Base-by-base conservation (phyloP, 2,888 invertebrate species). In the Xylophagus ater region DNA sequence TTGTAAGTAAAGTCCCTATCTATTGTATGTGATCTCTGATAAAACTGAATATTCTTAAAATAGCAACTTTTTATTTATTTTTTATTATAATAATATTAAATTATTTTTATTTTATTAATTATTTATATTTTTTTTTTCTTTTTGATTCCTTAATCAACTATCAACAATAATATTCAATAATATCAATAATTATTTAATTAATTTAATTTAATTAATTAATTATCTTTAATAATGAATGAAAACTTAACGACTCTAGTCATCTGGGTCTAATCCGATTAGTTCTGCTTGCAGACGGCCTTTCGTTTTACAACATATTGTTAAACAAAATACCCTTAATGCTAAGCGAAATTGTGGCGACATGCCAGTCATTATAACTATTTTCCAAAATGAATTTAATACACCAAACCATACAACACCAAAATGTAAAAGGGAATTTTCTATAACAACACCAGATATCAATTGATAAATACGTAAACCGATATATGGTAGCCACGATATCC, bases 361-460 rank as follows among this genome's bases (percentile, higher is more conserved):
- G 44, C 84, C 76, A 50, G 88, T 73, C 60, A 94, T 78, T 52
- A 96, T 84, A 47, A 96, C 69, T 48, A 92, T 83, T 67, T 96
- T 96, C 86, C 93, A 93, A 65, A 90, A 87, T 34, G 90, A 90
- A 67, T 94, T 94, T 50, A 89, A 72, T 52, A 96, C 81, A 33
- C 93, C 96, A 53, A 96, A 70, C 96, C 96, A 96, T 38, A 93
- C 85, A 49, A 93, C 80, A 47, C 82, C 82, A 61, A 93, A 94
- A 66, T 92, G 88, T 49, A 93, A 69, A 69, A 85, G 80, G 53
- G 87, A 84, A 56, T 84, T 73, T 67, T 83, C 74, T 40, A 76
- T 60, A 63, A 73, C 72, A 45, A 70, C 68, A 47, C 72, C 76
- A 34, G 71, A 74, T 53, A 74, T 65, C 59, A 74, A 76, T 60